Percentiles rank a stretch among this genome's conserved stretches.
Conservation (phyloP, 2,113 vertebrate species). For the Paradisaea rubra region DNA sequence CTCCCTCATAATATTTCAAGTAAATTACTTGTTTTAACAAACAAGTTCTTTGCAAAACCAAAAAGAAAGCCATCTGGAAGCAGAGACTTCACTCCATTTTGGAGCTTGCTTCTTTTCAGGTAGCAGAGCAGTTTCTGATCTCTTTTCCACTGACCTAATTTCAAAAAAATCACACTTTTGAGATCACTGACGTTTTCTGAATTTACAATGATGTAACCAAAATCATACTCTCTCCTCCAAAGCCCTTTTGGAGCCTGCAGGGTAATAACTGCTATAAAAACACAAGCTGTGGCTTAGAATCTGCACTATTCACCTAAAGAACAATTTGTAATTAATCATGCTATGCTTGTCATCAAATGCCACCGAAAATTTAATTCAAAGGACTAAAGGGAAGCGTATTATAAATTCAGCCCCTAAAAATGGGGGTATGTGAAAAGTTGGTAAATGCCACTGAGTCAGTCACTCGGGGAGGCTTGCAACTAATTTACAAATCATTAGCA, state of each 20-base stretch:
- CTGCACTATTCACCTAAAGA: slow-evolving; percentile 53
- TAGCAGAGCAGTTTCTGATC: slow-evolving; percentile 24
- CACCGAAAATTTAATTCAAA: neutral
- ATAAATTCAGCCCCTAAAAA: neutral
- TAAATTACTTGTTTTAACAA: neutral
- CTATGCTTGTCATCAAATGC: slow-evolving; percentile 1
- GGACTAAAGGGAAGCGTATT: neutral
- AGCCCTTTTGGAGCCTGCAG: slow-evolving; percentile 22
- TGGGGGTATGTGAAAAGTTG: neutral
- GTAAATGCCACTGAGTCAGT: slow-evolving; percentile 15
- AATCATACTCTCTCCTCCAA: slow-evolving; percentile 11
- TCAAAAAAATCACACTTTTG: slow-evolving; percentile 44
- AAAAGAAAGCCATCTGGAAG: neutral
- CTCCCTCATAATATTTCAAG: neutral
- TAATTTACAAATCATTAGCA: slow-evolving; percentile 33
- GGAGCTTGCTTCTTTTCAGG: slow-evolving; percentile 23
- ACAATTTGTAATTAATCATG: slow-evolving; percentile 42
- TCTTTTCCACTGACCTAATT: slow-evolving; percentile 57
- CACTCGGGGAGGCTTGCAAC: neutral
- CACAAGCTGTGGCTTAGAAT: slow-evolving; percentile 46
- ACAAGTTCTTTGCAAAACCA: neutral
- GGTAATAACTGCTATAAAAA: slow-evolving; percentile 55
- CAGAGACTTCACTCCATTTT: neutral
- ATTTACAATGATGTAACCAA: slow-evolving; percentile 50
- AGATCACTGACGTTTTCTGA: slow-evolving; percentile 52